Evolutionary conservation across 1,140 invertebrate species (phyloP).

Genomic region (Wasmannia auropunctata): DNA sequence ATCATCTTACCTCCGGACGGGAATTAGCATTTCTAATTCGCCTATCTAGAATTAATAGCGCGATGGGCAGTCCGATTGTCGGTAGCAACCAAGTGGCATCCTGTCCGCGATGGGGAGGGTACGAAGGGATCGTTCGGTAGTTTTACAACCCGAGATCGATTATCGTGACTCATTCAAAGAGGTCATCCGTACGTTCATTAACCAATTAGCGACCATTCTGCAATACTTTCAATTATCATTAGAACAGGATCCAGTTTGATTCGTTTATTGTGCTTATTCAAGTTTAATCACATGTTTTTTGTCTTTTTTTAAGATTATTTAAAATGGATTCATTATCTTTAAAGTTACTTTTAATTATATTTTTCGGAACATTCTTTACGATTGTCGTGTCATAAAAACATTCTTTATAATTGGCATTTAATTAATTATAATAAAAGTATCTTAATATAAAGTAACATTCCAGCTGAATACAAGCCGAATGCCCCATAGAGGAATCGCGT

Average conservation of each 20-base stretch:
- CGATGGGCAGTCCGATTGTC: conserved; percentile 37
- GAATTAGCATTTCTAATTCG: conserved; percentile 78
- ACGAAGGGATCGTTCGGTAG: neutral
- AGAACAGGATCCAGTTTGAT: neutral
- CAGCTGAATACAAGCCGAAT: neutral
- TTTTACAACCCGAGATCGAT: conserved; percentile 6
- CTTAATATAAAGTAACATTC: neutral
- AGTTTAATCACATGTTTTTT: neutral
- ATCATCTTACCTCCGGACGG: conserved; percentile 66
- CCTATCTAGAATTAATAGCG: conserved; percentile 75
- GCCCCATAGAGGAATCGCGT: conserved; percentile 15
- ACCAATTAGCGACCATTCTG: neutral
- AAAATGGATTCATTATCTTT: neutral
- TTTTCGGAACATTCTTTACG: neutral
- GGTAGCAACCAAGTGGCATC: neutral
- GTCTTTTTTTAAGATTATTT: neutral
- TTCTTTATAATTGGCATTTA: neutral
- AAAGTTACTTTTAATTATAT: neutral
- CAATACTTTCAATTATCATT: neutral
- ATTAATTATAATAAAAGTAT: conserved; percentile 39
- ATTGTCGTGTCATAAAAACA: neutral
- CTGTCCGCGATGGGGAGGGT: neutral
- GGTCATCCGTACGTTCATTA: conserved; percentile 17
- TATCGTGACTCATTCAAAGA: neutral
- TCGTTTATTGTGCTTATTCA: neutral